These are phyloP conservation scores for Drosophila quadrilineata DNA, from an alignment of 1,140 invertebrate genomes.

Conservation along the genomic window DNA sequence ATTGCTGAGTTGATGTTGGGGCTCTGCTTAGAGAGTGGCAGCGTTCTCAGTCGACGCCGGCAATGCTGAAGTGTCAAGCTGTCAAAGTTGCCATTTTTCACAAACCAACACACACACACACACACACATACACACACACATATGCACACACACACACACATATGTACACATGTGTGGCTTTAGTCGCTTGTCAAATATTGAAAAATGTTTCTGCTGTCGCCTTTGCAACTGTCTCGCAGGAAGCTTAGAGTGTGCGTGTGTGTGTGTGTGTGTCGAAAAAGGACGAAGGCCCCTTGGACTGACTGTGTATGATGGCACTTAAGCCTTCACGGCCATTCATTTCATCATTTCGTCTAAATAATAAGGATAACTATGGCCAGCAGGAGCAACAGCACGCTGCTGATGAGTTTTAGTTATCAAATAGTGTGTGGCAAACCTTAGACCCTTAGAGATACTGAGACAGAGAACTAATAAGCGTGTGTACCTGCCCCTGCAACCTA, in stretches of 20 bases:
- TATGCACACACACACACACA: slow-evolving; percentile 13
- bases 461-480: slow-evolving; percentile 40
- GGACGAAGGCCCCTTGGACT: not conserved
- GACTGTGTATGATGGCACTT: slow-evolving; percentile 34
- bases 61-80: slow-evolving; percentile 66
- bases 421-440: slow-evolving; percentile 57
- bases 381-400: slow-evolving; percentile 18
- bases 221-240: slow-evolving; percentile 14
- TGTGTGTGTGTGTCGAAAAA: slow-evolving; percentile 8
- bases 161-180: slow-evolving; percentile 18
- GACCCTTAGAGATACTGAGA: not conserved
- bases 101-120: slow-evolving; percentile 28
- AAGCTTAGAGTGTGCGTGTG: slow-evolving; percentile 59
- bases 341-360: slow-evolving; percentile 67
- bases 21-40: not conserved
- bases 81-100: slow-evolving; percentile 77
- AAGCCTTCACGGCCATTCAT: slow-evolving; percentile 63
- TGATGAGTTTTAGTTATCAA: slow-evolving; percentile 76
- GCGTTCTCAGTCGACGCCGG: slow-evolving; percentile 11
- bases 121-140: slow-evolving; percentile 16
- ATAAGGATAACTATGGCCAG: slow-evolving; percentile 69
- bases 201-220: slow-evolving; percentile 57
- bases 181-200: slow-evolving; percentile 68
- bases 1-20: no score
- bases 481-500: slow-evolving; percentile 35